Conservation (phyloP, 2,888 invertebrate species). For the Netelia fuscicornis region DNA sequence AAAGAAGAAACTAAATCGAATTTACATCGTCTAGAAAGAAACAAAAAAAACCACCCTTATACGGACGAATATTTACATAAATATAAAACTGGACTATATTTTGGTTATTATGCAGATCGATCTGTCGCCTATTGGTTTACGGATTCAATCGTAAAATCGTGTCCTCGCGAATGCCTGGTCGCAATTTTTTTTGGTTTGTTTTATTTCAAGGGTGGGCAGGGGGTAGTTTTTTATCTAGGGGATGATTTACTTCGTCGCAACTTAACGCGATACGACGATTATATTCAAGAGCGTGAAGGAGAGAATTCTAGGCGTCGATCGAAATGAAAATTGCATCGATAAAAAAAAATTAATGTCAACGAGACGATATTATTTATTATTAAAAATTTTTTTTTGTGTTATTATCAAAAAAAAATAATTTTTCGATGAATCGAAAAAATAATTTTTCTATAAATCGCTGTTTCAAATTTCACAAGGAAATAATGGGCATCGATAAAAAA, state of each 20-base stretch:
- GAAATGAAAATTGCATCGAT: slow-evolving; percentile 28
- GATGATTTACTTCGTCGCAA: slow-evolving; percentile 34
- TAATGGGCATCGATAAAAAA: too few relatives aligned
- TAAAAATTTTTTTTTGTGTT: neutral
- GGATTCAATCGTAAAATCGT: slow-evolving; percentile 64
- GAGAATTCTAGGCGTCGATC: slow-evolving; percentile 33
- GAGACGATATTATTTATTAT: neutral
- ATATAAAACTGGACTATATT: slow-evolving; percentile 40
- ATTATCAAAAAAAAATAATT: neutral
- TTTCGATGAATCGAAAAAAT: too few relatives aligned
- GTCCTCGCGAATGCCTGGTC: slow-evolving; percentile 46
- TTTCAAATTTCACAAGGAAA: too few relatives aligned
- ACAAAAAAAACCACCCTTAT: neutral
- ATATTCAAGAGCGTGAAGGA: slow-evolving; percentile 36
- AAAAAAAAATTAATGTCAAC: neutral
- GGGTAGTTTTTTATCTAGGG: too few relatives aligned
- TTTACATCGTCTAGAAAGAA: slow-evolving; percentile 73
- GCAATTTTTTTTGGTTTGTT: slow-evolving; percentile 17
- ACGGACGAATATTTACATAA: neutral
- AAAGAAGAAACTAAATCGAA: slow-evolving; percentile 67
- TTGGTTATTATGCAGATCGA: slow-evolving; percentile 76
- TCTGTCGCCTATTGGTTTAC: slow-evolving; percentile 75
- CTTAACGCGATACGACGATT: slow-evolving; percentile 53
- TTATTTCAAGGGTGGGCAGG: too few relatives aligned
- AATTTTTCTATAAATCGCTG: too few relatives aligned